Base-by-base conservation (phyloP, 2,113 vertebrate genomes). In the Plotosus lineatus region DNA sequence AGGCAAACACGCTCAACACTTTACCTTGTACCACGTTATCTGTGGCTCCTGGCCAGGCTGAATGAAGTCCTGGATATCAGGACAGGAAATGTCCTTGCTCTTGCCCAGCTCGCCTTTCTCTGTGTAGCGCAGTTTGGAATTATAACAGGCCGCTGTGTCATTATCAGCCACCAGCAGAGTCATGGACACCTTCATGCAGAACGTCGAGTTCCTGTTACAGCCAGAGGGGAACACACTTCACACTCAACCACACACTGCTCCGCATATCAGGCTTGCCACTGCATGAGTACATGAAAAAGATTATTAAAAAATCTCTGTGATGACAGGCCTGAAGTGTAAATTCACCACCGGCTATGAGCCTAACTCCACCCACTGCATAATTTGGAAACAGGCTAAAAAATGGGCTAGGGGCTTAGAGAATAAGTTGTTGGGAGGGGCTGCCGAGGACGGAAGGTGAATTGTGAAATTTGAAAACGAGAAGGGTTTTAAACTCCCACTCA, bases 131-230 rank as follows among this genome's bases (percentile, higher is more conserved):
- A 99, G 97, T 91, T 96, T 96, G 88, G 97, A 96, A 91, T 98
- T 98, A 93, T 96, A 99, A 92, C 97, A 99, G 79, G 95, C 93
- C 86, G 95, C 95, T 17, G 96, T 97, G 91, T 99, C 97, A 88
- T 98, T 99, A 92, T 98, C 96, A 21, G 97, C 97, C 89, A 99
- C 97, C 0, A 93, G 95, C 92, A 99, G 92, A 31, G 97, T 97
- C 94, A 99, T 99, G 88, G 97, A 98, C 86, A 99, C 97, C 92
- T 98, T 99, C 97, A 99, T 98, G 92, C 97, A 99, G 88, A 98
- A 99, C 2, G 97, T 98, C 73, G 97, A 97, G 89, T 99, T 99
- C 90, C 97, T 99, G 93, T 75, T 91, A 82, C 6, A 84, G 40
- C 89, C 19, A 87, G 71, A 33, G 56, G 72, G 50, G 75, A 46